Evolutionary conservation across 2,797 vertebrate species (phyloP).

Genomic region (Sebastes matsubarae): DNA sequence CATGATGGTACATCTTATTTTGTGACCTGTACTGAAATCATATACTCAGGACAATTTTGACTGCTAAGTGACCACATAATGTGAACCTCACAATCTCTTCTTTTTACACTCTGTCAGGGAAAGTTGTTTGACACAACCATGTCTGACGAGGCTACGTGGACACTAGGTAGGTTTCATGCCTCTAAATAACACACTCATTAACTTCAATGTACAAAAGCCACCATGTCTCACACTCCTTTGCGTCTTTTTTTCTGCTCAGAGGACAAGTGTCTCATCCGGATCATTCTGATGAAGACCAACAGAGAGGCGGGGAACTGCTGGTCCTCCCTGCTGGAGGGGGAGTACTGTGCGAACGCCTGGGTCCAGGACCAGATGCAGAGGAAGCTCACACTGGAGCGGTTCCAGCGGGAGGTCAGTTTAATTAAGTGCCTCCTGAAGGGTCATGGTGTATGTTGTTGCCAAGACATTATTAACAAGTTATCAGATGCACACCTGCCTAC

Average conservation of each 20-base stretch:
- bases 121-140: constrained; percentile 91
- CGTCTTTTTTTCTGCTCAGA: constrained; percentile 74
- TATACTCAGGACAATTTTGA: background rate
- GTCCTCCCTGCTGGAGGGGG: constrained; percentile 93
- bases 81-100: background rate
- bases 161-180: constrained; percentile 84
- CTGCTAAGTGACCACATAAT: background rate
- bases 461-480: background rate
- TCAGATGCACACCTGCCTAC: background rate
- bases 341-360: constrained; percentile 93
- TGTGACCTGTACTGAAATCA: background rate
- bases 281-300: constrained; percentile 94
- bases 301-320: constrained; percentile 96
- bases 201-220: background rate
- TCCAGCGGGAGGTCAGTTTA: constrained; percentile 92
- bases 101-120: constrained; percentile 80
- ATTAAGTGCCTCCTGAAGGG: background rate
- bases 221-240: background rate
- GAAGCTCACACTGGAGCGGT: constrained; percentile 95
- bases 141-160: constrained; percentile 95
- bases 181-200: background rate
- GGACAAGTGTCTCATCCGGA: constrained; percentile 93
- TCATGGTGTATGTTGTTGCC: background rate
- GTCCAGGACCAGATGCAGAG: constrained; percentile 98
- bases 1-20: background rate